Percentiles rank a stretch among this genome's conserved stretches.
Evolutionary conservation across 2,888 invertebrate species (phyloP).

Genomic region (Frankliniella intonsa): DNA sequence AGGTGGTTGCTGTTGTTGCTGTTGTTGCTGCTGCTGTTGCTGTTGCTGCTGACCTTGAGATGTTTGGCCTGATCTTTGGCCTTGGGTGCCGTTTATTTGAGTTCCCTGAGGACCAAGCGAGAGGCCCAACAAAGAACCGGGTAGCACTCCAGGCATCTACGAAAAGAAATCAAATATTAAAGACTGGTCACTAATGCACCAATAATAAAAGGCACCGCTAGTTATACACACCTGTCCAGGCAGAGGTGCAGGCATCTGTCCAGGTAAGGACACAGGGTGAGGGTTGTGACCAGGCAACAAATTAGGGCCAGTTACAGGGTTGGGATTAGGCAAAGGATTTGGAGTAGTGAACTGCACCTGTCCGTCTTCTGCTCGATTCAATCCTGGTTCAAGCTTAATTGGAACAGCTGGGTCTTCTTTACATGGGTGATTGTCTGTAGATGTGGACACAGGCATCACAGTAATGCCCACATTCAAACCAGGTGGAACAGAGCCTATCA

Average conservation of each 20-base stretch:
- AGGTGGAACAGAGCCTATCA: neutral
- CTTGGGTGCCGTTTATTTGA: neutral
- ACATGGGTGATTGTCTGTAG: neutral
- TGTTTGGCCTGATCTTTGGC: neutral
- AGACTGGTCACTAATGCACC: no score
- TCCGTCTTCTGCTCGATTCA: neutral
- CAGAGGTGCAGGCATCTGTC: neutral
- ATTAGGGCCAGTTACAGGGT: neutral
- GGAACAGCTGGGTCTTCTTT: neutral
- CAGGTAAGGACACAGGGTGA: neutral
- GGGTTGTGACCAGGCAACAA: neutral
- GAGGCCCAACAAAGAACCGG: neutral
- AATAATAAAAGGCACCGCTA: no score
- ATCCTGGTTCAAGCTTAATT: neutral
- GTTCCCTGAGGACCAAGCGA: constrained; percentile 1
- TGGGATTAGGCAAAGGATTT: neutral
- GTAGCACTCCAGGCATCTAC: neutral
- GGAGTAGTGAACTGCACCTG: neutral
- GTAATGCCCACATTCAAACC: neutral
- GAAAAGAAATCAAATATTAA: no score
- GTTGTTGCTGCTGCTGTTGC: constrained; percentile 43
- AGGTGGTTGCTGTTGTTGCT: constrained; percentile 36
- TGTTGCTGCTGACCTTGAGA: constrained; percentile 42
- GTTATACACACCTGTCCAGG: neutral
- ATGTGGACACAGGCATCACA: constrained; percentile 21